Base-by-base conservation (phyloP, 2,888 invertebrate genomes). In the Idaea biselata region DNA sequence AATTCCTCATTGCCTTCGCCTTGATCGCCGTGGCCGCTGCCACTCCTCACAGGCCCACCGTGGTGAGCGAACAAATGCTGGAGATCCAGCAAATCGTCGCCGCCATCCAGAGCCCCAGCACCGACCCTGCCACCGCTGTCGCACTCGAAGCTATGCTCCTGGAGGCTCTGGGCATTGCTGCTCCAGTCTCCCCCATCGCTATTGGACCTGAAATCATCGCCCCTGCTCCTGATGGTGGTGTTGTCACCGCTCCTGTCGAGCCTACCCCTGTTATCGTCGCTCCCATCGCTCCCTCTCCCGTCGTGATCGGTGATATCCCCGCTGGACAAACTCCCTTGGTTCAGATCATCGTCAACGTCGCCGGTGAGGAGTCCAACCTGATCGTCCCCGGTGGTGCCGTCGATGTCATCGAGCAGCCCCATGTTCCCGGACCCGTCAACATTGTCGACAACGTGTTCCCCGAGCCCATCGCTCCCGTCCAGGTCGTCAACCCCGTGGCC, bases 1-100 rank as follows among this genome's bases (percentile, higher is more conserved):
- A 88, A 81, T 85, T 75, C 82, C 74, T 89, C 72, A 58, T 84
- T 53, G 82, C 81, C 59, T 73, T 89, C 73, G 82, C 84, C 58
- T 73, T 86, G 57, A 74, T 86, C 75, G 86, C 76, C 70, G 75
- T 83, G 70, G 84, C 83, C 77, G 84, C 86, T 59, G 80, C 83
- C 68, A 83, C 83, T 66, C 75, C 74, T 58, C 8, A 76, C 54
- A 76, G 69, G 63, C 80, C 78, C 44, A 61, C 71, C 5, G 60
- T 59, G 56, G 62, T 73, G 60, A 59, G 60, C 58, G 63, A 55
- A 18, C 77, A 78, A 68, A 11, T 69, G 53, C 68, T 73, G 16
- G 74, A 80, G 73, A 58, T 84, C 67, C 70, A 78, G 68, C 75
- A 78, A 67, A 82, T 85, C 74, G 70, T 85, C 62, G 81, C 75